Percentiles rank a stretch among this genome's conserved stretches.
Conservation (phyloP, 53 echinoderm and acorn worm genomes). For the Arbacia lixula region DNA sequence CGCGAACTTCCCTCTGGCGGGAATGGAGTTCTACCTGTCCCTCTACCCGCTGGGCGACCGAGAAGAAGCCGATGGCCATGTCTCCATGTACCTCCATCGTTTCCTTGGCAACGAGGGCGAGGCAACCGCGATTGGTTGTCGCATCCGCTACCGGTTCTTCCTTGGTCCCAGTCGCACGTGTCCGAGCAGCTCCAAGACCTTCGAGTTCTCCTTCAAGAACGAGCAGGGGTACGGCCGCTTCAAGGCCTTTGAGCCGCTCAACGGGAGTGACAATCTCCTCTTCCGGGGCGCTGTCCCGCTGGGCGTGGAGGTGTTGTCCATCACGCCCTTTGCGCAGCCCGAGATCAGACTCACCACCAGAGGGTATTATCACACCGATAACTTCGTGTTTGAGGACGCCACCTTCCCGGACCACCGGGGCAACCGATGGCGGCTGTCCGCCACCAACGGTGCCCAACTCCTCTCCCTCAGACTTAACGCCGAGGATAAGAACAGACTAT, state of each 20-base stretch:
- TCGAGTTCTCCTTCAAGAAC: slow-evolving; percentile 94
- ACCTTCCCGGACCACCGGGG: slow-evolving; percentile 83
- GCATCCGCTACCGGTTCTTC: slow-evolving; percentile 95
- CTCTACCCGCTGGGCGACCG: slow-evolving; percentile 93
- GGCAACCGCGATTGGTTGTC: slow-evolving; percentile 74
- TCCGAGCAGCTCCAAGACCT: slow-evolving; percentile 80
- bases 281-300: slow-evolving; percentile 76
- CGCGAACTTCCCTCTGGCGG: slow-evolving; percentile 83
- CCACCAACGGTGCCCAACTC: slow-evolving; percentile 67
- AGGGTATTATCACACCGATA: slow-evolving; percentile 95
- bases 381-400: slow-evolving; percentile 89
- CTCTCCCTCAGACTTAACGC: slow-evolving; percentile 75
- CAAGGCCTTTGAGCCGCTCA: slow-evolving; percentile 90
- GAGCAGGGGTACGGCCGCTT: slow-evolving; percentile 94
- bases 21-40: slow-evolving; percentile 92
- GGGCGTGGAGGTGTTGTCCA: slow-evolving; percentile 89
- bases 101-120: slow-evolving; percentile 73
- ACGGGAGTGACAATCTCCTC: slow-evolving; percentile 68
- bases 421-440: slow-evolving; percentile 84
- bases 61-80: slow-evolving; percentile 84
- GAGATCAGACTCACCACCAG: slow-evolving; percentile 81
- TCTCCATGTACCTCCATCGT: slow-evolving; percentile 98
- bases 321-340: slow-evolving; percentile 83
- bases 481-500: slow-evolving; percentile 70
- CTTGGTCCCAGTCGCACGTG: slow-evolving; percentile 78